Conservation (phyloP, 2,113 vertebrate species). For the Pelecanus crispus region DNA sequence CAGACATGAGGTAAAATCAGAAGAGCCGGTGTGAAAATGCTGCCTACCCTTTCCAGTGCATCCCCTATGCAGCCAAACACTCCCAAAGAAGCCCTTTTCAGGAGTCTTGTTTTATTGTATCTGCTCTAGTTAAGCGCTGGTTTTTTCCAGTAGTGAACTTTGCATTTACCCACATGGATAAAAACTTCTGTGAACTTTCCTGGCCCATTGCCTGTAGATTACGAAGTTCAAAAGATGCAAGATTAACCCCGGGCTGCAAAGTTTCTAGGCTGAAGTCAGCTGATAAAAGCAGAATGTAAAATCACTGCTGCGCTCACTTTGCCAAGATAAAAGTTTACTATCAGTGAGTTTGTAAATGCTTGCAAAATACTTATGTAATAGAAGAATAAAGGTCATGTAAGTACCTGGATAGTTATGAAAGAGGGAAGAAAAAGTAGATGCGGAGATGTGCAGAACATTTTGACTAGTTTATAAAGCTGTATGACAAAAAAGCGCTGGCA, state of each 20-base stretch:
- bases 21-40: background rate
- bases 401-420: background rate
- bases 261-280: background rate
- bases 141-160: background rate
- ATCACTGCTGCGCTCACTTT: background rate
- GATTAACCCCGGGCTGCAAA: background rate
- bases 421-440: background rate
- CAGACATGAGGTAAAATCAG: background rate
- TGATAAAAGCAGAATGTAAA: slow-evolving; percentile 10
- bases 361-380: background rate
- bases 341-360: background rate
- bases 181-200: background rate
- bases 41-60: background rate
- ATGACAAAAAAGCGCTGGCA: background rate
- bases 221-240: background rate
- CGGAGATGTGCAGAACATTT: background rate
- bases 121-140: background rate
- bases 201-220: background rate
- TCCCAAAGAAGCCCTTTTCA: background rate
- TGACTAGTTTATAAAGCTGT: background rate
- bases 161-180: background rate
- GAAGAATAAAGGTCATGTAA: slow-evolving; percentile 1
- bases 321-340: slow-evolving; percentile 18
- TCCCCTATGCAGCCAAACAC: background rate
- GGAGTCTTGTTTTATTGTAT: background rate